Conservation (phyloP, 2,113 vertebrate genomes). For the Carassius carassius region DNA sequence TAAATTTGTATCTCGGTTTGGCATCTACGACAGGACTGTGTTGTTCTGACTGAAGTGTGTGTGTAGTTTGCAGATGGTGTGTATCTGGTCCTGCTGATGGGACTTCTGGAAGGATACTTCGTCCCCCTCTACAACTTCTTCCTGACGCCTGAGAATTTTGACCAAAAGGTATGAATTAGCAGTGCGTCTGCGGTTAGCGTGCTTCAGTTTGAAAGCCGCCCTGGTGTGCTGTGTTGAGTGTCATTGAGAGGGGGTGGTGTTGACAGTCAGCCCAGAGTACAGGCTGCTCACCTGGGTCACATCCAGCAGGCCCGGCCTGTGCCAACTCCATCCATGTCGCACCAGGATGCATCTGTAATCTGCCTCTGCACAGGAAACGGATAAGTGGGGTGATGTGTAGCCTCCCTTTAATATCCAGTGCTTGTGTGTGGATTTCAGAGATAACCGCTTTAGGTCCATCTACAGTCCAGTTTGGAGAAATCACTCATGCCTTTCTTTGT, state of each 20-base stretch:
- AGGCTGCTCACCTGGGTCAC: conserved; percentile 70
- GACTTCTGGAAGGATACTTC: conserved; percentile 95
- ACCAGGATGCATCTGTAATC: conserved; percentile 77
- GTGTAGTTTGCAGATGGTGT: conserved; percentile 97
- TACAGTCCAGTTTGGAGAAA: conserved; percentile 19
- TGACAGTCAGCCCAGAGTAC: conserved; percentile 64
- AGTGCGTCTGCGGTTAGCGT: conserved; percentile 68
- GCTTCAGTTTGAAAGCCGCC: conserved; percentile 50
- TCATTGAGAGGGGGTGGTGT: conserved; percentile 15
- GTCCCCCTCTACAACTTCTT: conserved; percentile 97
- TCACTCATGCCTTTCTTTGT: not conserved
- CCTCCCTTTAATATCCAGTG: conserved; percentile 40
- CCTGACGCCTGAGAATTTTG: conserved; percentile 96
- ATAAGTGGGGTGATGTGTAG: conserved; percentile 75
- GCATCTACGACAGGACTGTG: not conserved
- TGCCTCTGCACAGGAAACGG: conserved; percentile 86
- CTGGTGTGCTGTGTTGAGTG: conserved; percentile 11
- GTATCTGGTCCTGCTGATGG: conserved; percentile 96
- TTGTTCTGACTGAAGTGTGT: conserved; percentile 11
- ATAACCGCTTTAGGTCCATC: conserved; percentile 17
- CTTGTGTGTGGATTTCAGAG: conserved; percentile 37
- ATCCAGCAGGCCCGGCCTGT: conserved; percentile 66
- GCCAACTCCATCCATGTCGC: conserved; percentile 62
- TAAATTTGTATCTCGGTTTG: not conserved
- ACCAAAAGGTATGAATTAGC: conserved; percentile 80